These are phyloP conservation scores for Agrilus biguttatus DNA, from an alignment of 2,888 invertebrate genomes.

Conservation along the genomic window DNA sequence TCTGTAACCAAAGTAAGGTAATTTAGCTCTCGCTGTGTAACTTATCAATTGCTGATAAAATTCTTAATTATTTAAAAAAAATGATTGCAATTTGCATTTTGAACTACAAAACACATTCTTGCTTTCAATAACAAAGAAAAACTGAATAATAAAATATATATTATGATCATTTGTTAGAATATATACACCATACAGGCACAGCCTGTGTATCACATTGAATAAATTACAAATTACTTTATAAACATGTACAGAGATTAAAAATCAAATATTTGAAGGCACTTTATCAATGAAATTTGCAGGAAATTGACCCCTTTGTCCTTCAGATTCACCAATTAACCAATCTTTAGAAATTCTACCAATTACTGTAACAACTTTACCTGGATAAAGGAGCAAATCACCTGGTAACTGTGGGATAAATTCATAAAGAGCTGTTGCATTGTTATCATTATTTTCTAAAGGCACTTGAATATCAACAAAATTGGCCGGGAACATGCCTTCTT, in stretches of 20 bases:
- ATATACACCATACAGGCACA: too few species aligned
- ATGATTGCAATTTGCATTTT: too few species aligned
- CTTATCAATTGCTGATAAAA: too few species aligned
- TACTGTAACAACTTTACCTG: constrained; percentile 41
- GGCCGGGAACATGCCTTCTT: constrained; percentile 69
- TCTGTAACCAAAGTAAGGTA: too few species aligned
- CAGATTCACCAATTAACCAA: constrained; percentile 64
- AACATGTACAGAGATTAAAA: background rate
- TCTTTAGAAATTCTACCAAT: constrained; percentile 56
- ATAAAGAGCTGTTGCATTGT: constrained; percentile 53
- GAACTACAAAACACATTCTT: too few species aligned
- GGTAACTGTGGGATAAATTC: constrained; percentile 45
- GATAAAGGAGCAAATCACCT: constrained; percentile 21
- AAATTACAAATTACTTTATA: background rate
- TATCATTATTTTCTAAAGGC: constrained; percentile 39
- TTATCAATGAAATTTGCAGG: constrained; percentile 61
- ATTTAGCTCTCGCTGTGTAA: too few species aligned
- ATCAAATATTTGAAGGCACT: constrained; percentile 32
- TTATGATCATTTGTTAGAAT: too few species aligned
- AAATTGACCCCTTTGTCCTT: constrained; percentile 57
- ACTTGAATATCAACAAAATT: constrained; percentile 66
- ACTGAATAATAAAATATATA: too few species aligned
- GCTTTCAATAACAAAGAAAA: too few species aligned
- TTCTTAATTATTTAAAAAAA: too few species aligned
- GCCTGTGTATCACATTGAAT: too few species aligned